phyloP scores from a whole-genome alignment of 1,140 invertebrate genomes.

The Apis cerana region DNA sequence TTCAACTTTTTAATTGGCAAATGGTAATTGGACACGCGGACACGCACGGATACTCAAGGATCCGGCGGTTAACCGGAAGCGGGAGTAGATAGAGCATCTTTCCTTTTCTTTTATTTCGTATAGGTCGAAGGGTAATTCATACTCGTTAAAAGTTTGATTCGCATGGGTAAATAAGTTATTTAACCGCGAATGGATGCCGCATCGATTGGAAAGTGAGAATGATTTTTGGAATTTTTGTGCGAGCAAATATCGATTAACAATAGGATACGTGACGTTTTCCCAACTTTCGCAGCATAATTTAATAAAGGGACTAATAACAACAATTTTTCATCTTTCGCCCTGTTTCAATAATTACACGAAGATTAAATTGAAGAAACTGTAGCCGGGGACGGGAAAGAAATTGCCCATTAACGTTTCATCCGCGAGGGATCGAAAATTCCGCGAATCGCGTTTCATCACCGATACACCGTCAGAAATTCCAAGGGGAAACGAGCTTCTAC shows the following conservation, averaged over 20 bases:
- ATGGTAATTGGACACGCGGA: constrained; percentile 65
- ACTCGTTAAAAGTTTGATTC: too few relatives aligned
- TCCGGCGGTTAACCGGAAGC: background rate
- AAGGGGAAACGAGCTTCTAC: background rate
- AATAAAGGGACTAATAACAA: too few relatives aligned
- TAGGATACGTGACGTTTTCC: too few relatives aligned
- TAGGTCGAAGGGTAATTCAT: background rate
- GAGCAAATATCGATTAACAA: too few relatives aligned
- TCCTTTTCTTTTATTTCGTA: background rate
- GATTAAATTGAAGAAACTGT: too few relatives aligned
- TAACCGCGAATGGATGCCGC: too few relatives aligned
- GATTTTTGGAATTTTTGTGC: too few relatives aligned
- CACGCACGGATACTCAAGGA: constrained; percentile 30
- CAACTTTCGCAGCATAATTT: too few relatives aligned
- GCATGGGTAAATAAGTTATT: background rate
- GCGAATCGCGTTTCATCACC: background rate
- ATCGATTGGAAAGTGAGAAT: too few relatives aligned
- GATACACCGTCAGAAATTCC: background rate
- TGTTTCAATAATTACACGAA: too few relatives aligned
- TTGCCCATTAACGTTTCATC: background rate
- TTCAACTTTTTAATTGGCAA: constrained; percentile 68
- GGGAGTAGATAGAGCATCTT: background rate
- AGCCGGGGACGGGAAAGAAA: background rate
- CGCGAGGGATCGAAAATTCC: constrained; percentile 1
- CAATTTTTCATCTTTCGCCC: too few relatives aligned